Evolutionary conservation across 2,113 vertebrate genomes (phyloP), one percentile per base, ranked within the genome.

Genomic region (Catharus bicknelli): DNA sequence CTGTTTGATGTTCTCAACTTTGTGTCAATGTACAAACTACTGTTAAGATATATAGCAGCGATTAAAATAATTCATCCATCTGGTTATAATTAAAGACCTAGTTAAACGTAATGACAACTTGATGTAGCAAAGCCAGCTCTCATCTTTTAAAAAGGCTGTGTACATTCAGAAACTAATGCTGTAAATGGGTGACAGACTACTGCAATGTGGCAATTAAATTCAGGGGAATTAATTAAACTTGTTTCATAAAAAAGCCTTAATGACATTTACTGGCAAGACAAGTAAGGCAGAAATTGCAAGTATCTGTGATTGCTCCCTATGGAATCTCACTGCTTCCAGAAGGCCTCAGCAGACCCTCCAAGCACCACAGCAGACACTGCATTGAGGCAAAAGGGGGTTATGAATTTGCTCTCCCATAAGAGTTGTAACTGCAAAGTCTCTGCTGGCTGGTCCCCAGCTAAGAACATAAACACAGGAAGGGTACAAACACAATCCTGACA

Each of bases 1-100:
- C 97, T 98, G 96, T 98, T 98, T 98, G 97, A 98, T 98, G 98
- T 98, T 97, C 96, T 97, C 93, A 89, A 90, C 96, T 98, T 97
- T 96, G 95, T 98, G 97, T 98, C 97, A 98, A 94, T 96, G 97
- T 96, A 97, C 95, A 96, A 98, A 96, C 97, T 97, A 97, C 97
- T 97, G 98, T 97, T 97, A 97, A 98, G 97, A 98, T 97, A 98
- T 97, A 97, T 96, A 97, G 96, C 96, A 94, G 96, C 4, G 92
- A 98, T 98, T 98, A 97, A 98, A 98, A 97, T 98, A 98, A 98
- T 98, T 97, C 97, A 98, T 97, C 97, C 97, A 98, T 98, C 97
- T 98, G 97, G 90, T 97, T 98, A 97, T 98, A 98, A 98, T 98
- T 98, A 98, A 98, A 98, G 97, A 93, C 94, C 96, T 88, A 96